These are phyloP conservation scores for Turritopsis dohrnii DNA, from an alignment of 30 jellyfish, hydroid and myxozoan species.

Conservation along the genomic window DNA sequence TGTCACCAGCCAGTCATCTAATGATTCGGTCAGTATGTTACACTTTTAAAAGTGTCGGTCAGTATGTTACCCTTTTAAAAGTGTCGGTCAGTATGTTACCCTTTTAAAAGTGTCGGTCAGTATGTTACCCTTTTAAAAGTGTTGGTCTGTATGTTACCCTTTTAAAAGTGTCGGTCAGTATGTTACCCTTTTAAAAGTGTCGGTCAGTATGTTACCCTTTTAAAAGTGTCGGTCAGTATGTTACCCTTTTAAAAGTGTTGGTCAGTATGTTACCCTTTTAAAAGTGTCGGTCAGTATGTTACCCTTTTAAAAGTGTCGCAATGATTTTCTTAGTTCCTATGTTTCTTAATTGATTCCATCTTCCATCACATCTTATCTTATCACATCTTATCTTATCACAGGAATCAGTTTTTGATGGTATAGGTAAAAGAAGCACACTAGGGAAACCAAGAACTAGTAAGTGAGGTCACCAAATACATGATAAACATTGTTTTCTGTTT, in stretches of 20 bases:
- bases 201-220: conserved; percentile 5
- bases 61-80: background rate
- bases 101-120: background rate
- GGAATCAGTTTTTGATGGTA: conserved; percentile 60
- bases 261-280: background rate
- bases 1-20: conserved; percentile 7
- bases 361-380: too few relatives aligned
- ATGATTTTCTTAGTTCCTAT: background rate
- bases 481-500: too few relatives aligned
- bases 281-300: background rate
- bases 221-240: background rate
- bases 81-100: conserved; percentile 2
- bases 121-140: too few relatives aligned
- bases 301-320: too few relatives aligned
- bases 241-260: too few relatives aligned
- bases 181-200: too few relatives aligned
- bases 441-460: conserved; percentile 57
- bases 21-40: conserved; percentile 8
- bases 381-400: too few relatives aligned
- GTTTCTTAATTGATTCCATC: too few relatives aligned
- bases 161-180: background rate
- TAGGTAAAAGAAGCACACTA: conserved; percentile 46
- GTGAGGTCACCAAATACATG: background rate
- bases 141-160: background rate
- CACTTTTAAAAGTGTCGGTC: background rate